Evolutionary conservation across 2,888 invertebrate genomes (phyloP).

Genomic region (Meteorus cinctellus): DNA sequence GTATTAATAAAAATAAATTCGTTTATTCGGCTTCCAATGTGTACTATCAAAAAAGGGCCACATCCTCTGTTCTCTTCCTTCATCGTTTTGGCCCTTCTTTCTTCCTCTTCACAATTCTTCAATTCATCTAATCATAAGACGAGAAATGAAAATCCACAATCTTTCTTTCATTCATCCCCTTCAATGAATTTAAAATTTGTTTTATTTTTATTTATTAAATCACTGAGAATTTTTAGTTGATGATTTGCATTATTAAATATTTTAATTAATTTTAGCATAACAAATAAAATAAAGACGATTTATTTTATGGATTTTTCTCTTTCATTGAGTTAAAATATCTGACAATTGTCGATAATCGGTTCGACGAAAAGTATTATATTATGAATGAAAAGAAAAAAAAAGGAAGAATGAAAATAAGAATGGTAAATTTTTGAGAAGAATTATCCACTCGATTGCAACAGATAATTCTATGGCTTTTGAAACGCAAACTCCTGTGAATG

Average conservation of each 20-base stretch:
- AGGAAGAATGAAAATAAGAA: not conserved
- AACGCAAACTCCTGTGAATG: slow-evolving; percentile 7
- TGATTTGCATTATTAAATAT: too few relatives aligned
- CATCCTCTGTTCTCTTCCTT: not conserved
- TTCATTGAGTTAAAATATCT: not conserved
- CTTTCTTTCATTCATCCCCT: too few relatives aligned
- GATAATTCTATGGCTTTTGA: slow-evolving; percentile 1
- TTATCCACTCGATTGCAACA: slow-evolving; percentile 4
- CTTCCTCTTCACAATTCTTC: too few relatives aligned
- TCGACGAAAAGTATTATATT: not conserved
- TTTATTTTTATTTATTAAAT: too few relatives aligned
- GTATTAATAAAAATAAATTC: slow-evolving; percentile 3
- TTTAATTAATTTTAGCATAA: too few relatives aligned
- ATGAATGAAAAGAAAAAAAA: not conserved
- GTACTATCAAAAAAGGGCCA: not conserved
- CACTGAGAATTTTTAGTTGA: too few relatives aligned
- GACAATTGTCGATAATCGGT: not conserved
- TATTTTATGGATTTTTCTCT: not conserved
- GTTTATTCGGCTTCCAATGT: not conserved
- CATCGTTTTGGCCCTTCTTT: too few relatives aligned
- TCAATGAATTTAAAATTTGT: too few relatives aligned
- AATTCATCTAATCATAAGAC: too few relatives aligned
- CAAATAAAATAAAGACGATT: too few relatives aligned
- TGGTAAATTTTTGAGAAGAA: not conserved
- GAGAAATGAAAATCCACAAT: too few relatives aligned